Percentiles rank a stretch among this genome's conserved stretches.
Conservation (phyloP, 2,797 vertebrate species). For the Girardinus metallicus region DNA sequence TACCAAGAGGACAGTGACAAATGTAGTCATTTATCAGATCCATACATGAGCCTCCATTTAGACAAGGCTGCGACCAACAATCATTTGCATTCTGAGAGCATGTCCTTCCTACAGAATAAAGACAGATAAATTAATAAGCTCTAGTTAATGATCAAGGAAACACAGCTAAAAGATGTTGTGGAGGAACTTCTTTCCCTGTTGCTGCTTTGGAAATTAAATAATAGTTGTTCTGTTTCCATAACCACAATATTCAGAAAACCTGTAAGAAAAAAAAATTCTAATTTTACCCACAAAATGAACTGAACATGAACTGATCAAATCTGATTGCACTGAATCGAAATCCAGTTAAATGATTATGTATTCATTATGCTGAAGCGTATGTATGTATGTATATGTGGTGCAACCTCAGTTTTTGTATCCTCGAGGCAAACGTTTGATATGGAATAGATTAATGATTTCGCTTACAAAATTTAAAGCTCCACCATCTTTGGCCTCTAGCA, state of each 20-base stretch:
- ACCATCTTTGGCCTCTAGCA: constrained; percentile 55
- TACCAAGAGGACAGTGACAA: constrained; percentile 83
- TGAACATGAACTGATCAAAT: constrained; percentile 40
- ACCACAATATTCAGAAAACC: constrained; percentile 16
- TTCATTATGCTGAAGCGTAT: constrained; percentile 3
- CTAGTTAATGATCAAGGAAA: constrained; percentile 25
- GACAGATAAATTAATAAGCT: constrained; percentile 42
- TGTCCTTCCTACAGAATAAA: constrained; percentile 73
- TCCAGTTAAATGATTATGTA: constrained; percentile 49
- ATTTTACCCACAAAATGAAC: neutral
- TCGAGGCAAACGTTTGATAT: constrained; percentile 47
- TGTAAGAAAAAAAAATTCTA: neutral
- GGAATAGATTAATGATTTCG: constrained; percentile 65
- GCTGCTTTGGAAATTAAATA: constrained; percentile 2
- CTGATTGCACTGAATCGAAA: constrained; percentile 35
- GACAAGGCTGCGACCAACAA: constrained; percentile 80
- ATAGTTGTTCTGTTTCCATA: constrained; percentile 1
- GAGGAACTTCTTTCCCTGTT: constrained; percentile 6
- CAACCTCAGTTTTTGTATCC: constrained; percentile 46
- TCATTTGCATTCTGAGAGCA: constrained; percentile 76
- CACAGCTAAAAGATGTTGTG: constrained; percentile 5
- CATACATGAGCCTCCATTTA: constrained; percentile 83
- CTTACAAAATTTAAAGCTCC: constrained; percentile 62
- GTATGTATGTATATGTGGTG: constrained; percentile 40
- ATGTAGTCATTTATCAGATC: constrained; percentile 80